Evolutionary conservation across 2,113 vertebrate species (phyloP).

Genomic region (Cyprinodon tularosa): DNA sequence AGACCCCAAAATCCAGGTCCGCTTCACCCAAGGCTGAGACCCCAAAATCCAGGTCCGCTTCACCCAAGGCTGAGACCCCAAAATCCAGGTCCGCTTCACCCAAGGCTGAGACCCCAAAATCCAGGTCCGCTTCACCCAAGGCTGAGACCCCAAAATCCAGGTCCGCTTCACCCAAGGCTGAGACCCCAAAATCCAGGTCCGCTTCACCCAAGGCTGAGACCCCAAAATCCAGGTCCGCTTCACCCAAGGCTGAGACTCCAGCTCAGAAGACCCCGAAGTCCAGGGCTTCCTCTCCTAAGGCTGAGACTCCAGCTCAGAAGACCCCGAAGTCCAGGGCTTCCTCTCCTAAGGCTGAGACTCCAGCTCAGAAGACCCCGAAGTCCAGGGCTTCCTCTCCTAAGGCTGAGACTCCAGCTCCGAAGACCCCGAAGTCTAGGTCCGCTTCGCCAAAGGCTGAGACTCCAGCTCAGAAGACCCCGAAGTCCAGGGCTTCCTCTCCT

Average conservation of each 20-base stretch:
- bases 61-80: no score
- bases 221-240: constrained; percentile 33
- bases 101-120: no score
- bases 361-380: constrained; percentile 27
- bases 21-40: no score
- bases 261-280: constrained; percentile 26
- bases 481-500: constrained; percentile 7
- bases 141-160: constrained; percentile 21
- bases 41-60: no score
- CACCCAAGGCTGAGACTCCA: constrained; percentile 34
- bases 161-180: no score
- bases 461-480: constrained; percentile 13
- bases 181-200: constrained; percentile 29
- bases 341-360: constrained; percentile 17
- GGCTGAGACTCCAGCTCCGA: constrained; percentile 39
- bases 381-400: constrained; percentile 20
- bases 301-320: constrained; percentile 5
- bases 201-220: constrained; percentile 37
- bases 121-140: no score
- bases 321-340: constrained; percentile 12
- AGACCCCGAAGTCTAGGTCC: not conserved
- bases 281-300: constrained; percentile 24
- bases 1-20: no score
- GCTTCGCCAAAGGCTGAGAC: constrained; percentile 27
- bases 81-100: no score